phyloP scores from a whole-genome alignment of 2,797 vertebrate genomes.

The Pogoniulus pusillus region DNA sequence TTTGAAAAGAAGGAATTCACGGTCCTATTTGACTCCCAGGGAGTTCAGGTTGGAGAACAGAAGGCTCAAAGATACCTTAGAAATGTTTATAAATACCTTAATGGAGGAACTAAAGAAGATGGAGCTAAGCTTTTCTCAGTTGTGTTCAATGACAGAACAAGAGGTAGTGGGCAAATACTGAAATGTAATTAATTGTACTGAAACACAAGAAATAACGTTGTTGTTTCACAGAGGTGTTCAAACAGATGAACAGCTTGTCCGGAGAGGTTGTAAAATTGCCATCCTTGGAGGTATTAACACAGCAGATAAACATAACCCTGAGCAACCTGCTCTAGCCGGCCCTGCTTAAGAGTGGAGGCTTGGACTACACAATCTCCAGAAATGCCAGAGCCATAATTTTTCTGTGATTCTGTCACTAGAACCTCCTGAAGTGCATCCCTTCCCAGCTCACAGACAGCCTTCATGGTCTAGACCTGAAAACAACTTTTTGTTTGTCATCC shows the following conservation, averaged over 20 bases:
- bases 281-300: no score
- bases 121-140: background rate
- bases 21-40: no score
- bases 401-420: background rate
- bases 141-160: no score
- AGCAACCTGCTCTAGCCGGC: no score
- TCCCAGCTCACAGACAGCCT: background rate
- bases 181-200: background rate
- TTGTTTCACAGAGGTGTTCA: background rate
- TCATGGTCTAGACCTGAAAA: rapidly evolving
- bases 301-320: no score
- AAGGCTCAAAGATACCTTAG: background rate
- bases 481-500: background rate
- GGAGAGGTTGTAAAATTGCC: background rate
- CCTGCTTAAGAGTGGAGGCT: no score
- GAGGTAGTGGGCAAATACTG: rapidly evolving
- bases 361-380: background rate
- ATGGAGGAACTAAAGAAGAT: background rate
- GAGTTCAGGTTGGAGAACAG: no score
- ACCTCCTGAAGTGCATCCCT: background rate
- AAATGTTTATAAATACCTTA: background rate
- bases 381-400: background rate
- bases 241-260: background rate
- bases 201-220: background rate
- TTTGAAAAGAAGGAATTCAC: background rate